Evolutionary conservation across 2,113 vertebrate genomes (phyloP), one percentile per base, ranked within the genome.

Genomic region (Blennius ocellaris): DNA sequence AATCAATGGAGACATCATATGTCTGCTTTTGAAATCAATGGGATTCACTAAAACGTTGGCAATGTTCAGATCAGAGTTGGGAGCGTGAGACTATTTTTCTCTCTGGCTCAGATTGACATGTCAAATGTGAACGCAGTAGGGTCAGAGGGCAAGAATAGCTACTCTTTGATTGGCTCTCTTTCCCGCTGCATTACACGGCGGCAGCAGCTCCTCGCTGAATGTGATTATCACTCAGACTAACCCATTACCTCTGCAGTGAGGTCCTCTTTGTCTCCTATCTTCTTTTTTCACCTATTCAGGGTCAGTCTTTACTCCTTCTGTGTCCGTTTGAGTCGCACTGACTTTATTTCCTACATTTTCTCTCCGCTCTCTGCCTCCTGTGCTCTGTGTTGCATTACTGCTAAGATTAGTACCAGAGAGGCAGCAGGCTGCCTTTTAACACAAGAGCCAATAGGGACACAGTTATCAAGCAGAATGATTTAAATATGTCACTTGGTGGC

Each of bases 401-500:
- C 70, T 58, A 48, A 65, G 47, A 80, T 41, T 54, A 81, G 69
- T 43, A 62, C 60, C 60, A 66, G 45, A 45, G 63, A 44, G 36
- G 49, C 45, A 68, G 21, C 60, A 48, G 75, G 50, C 69, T 43
- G 56, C 63, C 51, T 78, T 86, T 86, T 78, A 76, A 64, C 69
- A 76, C 53, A 61, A 63, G 64, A 61, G 63, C 70, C n/a, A 7
- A 59, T 48, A 73, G 77, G 70, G 68, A 82, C 9, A 44, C 75
- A 63, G 84, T 74, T 79, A 79, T 82, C 62, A 65, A 64, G 76
- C 63, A 70, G 74, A 83, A 76, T 63, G 51, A 56, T 77, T 88
- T 76, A 82, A 84, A 85, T 88, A 79, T 81, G 76, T 82, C 57
- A 63, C 82, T 66, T 39, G 2, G 54, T 76, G 77, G 69, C 76